Evolutionary conservation across 1,140 invertebrate species (phyloP), one percentile per base, ranked within the genome.

Genomic region (Conus ventricosus): DNA sequence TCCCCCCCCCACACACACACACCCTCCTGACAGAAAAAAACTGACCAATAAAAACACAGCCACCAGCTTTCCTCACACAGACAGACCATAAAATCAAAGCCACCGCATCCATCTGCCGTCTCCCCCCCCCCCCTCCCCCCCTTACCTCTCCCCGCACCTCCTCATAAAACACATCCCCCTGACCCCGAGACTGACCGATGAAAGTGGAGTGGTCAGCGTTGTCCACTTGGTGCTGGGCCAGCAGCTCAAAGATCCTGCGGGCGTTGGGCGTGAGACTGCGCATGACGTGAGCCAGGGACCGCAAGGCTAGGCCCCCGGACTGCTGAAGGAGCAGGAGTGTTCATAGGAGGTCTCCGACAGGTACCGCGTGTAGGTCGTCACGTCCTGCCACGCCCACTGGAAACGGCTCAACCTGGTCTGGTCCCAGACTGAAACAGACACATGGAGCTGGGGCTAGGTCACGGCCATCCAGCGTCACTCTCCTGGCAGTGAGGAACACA

Each of bases 231-330:
- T 98, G 96, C 91, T 97, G 96, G 0, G 97, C 96, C 81, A 99
- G 96, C 55, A 98, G 95, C 88, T 97, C 96, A 95, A 98, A 99
- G 90, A 99, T 98, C 60, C 97, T 96, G 93, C 97, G 97, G 2
- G 98, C 97, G 95, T 99, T 99, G 15, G 96, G 96, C 0, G 98
- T 98, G 20, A 99, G 95, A 5, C 98, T 98, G 85, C 96, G 96
- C 95, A 98, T 98, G 8, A 99, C 98, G 94, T 98, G 98, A 27
- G 96, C 96, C 53, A 99, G 95, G 0, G 98, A 98, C 7, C 98
- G 97, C 4, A 99, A 95, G 23, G 97, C 97, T 80, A 99, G 94
- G 11, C 96, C 96, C 27, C 97, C 97, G 53, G 97, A 97, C 90
- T 97, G 96, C 93, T 98, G 97, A 4, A 98, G 96, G 95, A 98